These are phyloP conservation scores for Tetramorium parvispinum DNA, from an alignment of 1,140 invertebrate species.

Conservation along the genomic window DNA sequence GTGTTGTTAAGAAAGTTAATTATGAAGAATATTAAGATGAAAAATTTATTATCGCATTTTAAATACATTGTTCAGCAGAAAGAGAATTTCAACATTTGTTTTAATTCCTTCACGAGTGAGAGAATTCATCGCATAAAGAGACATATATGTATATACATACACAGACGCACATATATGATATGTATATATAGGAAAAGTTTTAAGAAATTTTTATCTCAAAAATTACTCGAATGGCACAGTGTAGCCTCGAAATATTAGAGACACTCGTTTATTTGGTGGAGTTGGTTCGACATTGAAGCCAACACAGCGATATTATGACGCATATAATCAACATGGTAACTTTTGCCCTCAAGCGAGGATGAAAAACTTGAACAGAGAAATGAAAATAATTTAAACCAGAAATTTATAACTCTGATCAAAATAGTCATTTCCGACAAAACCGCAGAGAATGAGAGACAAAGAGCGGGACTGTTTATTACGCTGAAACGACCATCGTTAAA, in stretches of 20 bases:
- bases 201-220: background rate
- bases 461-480: slow-evolving; percentile 18
- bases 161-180: no score
- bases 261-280: slow-evolving; percentile 14
- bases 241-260: background rate
- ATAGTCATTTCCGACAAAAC: background rate
- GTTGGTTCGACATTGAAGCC: slow-evolving; percentile 27
- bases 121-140: background rate
- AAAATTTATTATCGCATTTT: slow-evolving; percentile 12
- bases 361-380: slow-evolving; percentile 31
- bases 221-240: background rate
- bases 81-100: background rate
- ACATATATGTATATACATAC: background rate
- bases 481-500: background rate
- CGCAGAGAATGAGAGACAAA: background rate
- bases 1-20: slow-evolving; percentile 12
- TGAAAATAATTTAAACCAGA: slow-evolving; percentile 30
- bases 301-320: slow-evolving; percentile 16
- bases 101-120: background rate
- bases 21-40: background rate
- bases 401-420: slow-evolving; percentile 30
- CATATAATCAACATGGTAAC: background rate
- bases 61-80: background rate
- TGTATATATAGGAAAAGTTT: background rate
- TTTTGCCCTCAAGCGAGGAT: background rate